A percentile compares a stretch with the other conserved stretches of the same genome.
Evolutionary conservation across 2,888 invertebrate genomes (phyloP).

Genomic region (Xylota segnis): DNA sequence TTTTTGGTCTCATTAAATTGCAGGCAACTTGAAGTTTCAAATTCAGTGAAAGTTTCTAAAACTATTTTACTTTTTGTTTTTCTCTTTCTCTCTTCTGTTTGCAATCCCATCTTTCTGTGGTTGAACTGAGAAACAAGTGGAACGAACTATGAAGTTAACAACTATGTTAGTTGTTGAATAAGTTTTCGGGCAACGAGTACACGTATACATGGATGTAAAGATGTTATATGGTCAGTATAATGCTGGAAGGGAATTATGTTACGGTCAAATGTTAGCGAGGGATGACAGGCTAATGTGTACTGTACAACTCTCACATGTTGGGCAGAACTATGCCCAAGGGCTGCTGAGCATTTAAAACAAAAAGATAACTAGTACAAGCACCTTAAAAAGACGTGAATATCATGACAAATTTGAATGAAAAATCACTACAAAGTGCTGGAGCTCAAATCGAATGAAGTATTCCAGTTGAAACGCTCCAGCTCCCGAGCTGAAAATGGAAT

Average conservation of each 20-base stretch:
- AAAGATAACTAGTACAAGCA: no score
- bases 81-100: not conserved
- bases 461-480: not conserved
- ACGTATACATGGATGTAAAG: not conserved
- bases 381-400: no score
- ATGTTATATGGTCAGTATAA: not conserved
- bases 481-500: not conserved
- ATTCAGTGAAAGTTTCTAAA: conserved; percentile 47
- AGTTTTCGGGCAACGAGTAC: conserved; percentile 7
- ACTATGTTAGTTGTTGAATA: conserved; percentile 34
- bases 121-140: conserved; percentile 42
- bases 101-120: conserved; percentile 33
- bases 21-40: conserved; percentile 43
- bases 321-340: not conserved
- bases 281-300: not conserved
- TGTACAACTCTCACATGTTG: not conserved
- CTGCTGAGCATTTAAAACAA: not conserved
- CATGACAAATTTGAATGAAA: no score
- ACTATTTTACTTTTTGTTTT: conserved; percentile 6
- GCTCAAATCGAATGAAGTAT: not conserved
- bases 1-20: conserved; percentile 42
- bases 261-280: conserved; percentile 11
- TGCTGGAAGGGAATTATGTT: not conserved
- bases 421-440: not conserved
- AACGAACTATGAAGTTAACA: conserved; percentile 54